Percentiles rank a stretch among this genome's conserved stretches.
phyloP scores from a whole-genome alignment of 1,140 invertebrate species.

The Anoplolepis gracilipes region DNA sequence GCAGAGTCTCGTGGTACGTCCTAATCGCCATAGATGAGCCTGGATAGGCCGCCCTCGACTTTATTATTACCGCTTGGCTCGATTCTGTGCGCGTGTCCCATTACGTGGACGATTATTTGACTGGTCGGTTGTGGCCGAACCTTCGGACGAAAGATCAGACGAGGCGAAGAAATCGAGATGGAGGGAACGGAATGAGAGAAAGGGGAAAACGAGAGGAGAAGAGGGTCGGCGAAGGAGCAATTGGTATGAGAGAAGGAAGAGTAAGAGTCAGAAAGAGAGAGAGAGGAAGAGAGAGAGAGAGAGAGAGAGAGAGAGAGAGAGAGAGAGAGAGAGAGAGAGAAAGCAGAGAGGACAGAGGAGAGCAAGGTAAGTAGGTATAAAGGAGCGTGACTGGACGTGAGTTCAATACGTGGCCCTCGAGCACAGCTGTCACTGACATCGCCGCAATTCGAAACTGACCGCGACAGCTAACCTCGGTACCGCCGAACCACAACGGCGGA shows the following conservation, averaged over 20 bases:
- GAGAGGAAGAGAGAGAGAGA: conserved; percentile 23
- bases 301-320: conserved; percentile 1
- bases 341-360: conserved; percentile 42
- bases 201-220: conserved; percentile 40
- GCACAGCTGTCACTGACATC: conserved; percentile 84
- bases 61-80: conserved; percentile 72
- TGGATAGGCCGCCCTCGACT: conserved; percentile 64
- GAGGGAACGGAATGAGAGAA: conserved; percentile 35
- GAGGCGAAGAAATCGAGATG: conserved; percentile 57
- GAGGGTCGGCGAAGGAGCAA: conserved; percentile 20
- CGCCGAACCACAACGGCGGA: conserved; percentile 82
- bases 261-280: conserved; percentile 32
- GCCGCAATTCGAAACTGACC: conserved; percentile 86
- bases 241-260: conserved; percentile 48
- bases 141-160: conserved; percentile 48
- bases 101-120: conserved; percentile 77
- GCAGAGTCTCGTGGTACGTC: conserved; percentile 62
- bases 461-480: conserved; percentile 82
- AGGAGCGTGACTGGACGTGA: conserved; percentile 84
- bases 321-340: conserved; percentile 16
- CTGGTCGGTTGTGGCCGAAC: conserved; percentile 53
- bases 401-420: conserved; percentile 84
- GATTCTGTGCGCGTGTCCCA: conserved; percentile 64
- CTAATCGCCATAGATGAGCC: conserved; percentile 72
- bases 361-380: conserved; percentile 84